Evolutionary conservation across 2,113 vertebrate genomes (phyloP).

Genomic region (Salvelinus alpinus): DNA sequence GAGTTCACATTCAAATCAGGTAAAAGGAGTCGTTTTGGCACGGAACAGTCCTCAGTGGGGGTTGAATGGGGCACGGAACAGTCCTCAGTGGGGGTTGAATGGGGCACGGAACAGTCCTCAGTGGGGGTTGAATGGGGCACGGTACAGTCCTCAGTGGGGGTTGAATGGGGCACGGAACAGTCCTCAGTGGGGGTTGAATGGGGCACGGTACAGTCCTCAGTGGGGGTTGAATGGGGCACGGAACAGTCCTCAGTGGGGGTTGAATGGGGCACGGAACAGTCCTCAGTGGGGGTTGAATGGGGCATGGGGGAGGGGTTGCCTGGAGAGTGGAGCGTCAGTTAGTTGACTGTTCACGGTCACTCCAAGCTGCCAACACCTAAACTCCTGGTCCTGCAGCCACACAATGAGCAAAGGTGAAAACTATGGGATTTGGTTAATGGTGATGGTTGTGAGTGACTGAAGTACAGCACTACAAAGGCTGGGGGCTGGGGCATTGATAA

Average conservation of each 20-base stretch:
- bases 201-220: conserved; percentile 37
- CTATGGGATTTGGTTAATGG: conserved; percentile 24
- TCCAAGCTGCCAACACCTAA: neutral
- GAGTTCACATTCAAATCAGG: conserved; percentile 9
- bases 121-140: neutral
- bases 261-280: conserved; percentile 2
- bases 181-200: neutral
- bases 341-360: too few relatives aligned
- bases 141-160: neutral
- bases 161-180: too few relatives aligned
- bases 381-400: conserved; percentile 14
- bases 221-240: conserved; percentile 42
- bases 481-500: neutral
- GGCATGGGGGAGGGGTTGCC: neutral
- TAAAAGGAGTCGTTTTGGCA: conserved; percentile 54
- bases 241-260: conserved; percentile 20
- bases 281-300: neutral
- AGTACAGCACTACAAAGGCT: neutral
- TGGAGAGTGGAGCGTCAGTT: conserved; percentile 22
- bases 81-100: conserved; percentile 11
- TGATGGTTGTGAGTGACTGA: conserved; percentile 9
- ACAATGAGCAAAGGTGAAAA: conserved; percentile 7
- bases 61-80: conserved; percentile 14
- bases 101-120: neutral
- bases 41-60: conserved; percentile 23